phyloP scores from a whole-genome alignment of 2,888 invertebrate genomes.

The Rotaria magnacalcarata region DNA sequence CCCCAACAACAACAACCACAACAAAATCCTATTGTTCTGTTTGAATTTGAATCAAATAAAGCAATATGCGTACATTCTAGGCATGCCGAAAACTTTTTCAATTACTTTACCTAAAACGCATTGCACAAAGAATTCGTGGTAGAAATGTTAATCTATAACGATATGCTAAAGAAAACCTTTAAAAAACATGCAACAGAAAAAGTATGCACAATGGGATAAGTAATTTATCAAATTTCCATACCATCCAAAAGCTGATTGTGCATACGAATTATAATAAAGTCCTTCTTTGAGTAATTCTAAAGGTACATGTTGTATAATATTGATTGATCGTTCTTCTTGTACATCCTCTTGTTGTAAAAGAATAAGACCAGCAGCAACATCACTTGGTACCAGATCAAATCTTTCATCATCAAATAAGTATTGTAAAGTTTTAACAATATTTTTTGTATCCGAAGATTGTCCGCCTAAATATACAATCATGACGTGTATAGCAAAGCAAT shows the following conservation, averaged over 20 bases:
- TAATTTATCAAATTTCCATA: background rate
- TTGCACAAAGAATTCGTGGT: background rate
- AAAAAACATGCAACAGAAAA: no score
- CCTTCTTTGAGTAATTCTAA: conserved; percentile 16
- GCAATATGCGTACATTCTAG: no score
- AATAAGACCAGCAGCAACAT: conserved; percentile 26
- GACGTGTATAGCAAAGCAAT: background rate
- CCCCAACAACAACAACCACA: background rate
- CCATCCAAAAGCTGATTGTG: conserved; percentile 30
- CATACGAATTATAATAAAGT: conserved; percentile 23
- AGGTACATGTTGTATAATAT: background rate
- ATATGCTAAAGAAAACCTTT: background rate
- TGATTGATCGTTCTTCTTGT: background rate
- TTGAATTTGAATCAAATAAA: no score
- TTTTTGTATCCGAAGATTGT: background rate
- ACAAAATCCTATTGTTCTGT: conserved; percentile 7
- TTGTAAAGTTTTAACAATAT: conserved; percentile 11
- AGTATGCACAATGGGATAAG: no score
- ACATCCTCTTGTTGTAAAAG: conserved; percentile 35
- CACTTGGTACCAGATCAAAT: conserved; percentile 5
- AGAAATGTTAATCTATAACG: conserved; percentile 5
- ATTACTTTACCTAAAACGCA: background rate
- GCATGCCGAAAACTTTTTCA: background rate
- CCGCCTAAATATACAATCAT: background rate
- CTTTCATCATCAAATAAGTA: conserved; percentile 14